phyloP scores from a whole-genome alignment of 2,797 vertebrate genomes.

The Alosa sapidissima region DNA sequence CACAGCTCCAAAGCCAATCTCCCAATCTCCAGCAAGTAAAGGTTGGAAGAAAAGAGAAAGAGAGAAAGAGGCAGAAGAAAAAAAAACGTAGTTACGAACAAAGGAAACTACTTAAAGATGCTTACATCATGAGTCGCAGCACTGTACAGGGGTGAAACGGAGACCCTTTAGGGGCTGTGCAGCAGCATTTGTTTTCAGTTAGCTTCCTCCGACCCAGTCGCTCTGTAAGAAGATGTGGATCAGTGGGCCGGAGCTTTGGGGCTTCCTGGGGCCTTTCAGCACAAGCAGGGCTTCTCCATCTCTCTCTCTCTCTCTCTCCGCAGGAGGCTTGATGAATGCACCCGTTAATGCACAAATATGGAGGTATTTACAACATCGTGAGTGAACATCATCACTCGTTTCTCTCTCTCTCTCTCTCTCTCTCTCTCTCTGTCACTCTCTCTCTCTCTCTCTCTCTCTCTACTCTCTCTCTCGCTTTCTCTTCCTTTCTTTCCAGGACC shows the following conservation, averaged over 20 bases:
- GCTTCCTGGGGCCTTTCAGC: conserved; percentile 37
- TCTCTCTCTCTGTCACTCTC: neutral
- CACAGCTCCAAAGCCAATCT: conserved; percentile 15
- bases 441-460: neutral
- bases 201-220: conserved; percentile 31
- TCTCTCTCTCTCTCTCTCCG: neutral
- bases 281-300: neutral
- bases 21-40: conserved; percentile 20
- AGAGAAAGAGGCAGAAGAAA: neutral
- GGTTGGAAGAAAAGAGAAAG: conserved; percentile 17
- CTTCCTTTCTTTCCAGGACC: conserved; percentile 37
- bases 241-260: conserved; percentile 27
- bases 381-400: conserved; percentile 1
- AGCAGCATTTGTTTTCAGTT: conserved; percentile 56
- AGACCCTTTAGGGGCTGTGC: conserved; percentile 28
- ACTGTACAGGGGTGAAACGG: conserved; percentile 22
- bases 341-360: conserved; percentile 30
- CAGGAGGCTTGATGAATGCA: conserved; percentile 31
- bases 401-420: neutral
- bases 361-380: neutral
- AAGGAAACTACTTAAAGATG: conserved; percentile 48
- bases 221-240: neutral
- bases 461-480: conserved; percentile 9
- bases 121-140: conserved; percentile 53
- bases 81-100: conserved; percentile 29